A percentile compares a stretch with the other conserved stretches of the same genome.
Evolutionary conservation across 2,888 invertebrate species (phyloP).

Genomic region (Lithophane semibrunnea): DNA sequence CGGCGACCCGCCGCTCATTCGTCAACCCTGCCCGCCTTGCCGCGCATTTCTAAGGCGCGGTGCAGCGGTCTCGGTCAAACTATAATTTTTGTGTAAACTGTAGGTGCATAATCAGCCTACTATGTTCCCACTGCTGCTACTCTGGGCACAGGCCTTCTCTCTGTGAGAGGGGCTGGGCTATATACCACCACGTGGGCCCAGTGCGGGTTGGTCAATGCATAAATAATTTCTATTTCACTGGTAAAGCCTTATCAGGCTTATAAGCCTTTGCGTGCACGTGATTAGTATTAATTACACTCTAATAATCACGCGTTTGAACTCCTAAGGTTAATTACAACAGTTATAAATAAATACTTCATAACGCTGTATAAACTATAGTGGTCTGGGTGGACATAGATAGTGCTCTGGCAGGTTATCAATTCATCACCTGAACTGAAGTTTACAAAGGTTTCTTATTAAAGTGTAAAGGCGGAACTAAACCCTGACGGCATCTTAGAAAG

Average conservation of each 20-base stretch:
- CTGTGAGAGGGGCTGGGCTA: no score
- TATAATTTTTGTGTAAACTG: not conserved
- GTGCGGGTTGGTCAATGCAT: not conserved
- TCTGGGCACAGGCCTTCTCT: no score
- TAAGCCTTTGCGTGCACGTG: not conserved
- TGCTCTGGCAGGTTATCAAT: not conserved
- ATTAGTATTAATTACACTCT: not conserved
- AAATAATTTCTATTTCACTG: not conserved
- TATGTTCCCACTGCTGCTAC: no score
- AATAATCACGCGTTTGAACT: constrained; percentile 7
- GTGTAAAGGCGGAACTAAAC: not conserved
- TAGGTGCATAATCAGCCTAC: not conserved
- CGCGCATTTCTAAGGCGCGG: no score
- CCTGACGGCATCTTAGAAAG: not conserved
- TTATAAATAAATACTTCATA: not conserved
- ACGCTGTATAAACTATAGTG: not conserved
- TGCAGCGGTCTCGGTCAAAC: no score
- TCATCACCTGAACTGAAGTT: not conserved
- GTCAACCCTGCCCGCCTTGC: no score
- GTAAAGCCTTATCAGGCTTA: not conserved
- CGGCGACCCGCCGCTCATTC: no score
- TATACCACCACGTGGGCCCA: not conserved
- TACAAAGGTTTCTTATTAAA: not conserved
- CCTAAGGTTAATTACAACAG: constrained; percentile 10
- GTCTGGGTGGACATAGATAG: not conserved